Evolutionary conservation across 2,797 vertebrate genomes (phyloP).

Genomic region (Mus minutoides): DNA sequence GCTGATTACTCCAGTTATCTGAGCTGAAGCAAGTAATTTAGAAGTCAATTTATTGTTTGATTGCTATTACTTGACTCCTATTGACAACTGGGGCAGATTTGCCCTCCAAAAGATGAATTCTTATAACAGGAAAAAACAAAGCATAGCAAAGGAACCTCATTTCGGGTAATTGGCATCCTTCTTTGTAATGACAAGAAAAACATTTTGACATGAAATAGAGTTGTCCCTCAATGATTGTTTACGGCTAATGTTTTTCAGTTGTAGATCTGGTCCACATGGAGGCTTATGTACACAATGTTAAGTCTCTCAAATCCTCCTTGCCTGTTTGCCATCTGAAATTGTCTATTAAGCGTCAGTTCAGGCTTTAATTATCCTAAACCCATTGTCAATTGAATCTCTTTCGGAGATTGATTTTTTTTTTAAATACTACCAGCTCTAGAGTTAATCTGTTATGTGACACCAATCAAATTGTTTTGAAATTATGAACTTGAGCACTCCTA

Average conservation of each 20-base stretch:
- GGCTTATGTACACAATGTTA: background rate
- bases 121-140: constrained; percentile 12
- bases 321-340: constrained; percentile 50
- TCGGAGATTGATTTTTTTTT: constrained; percentile 48
- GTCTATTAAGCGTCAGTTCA: constrained; percentile 34
- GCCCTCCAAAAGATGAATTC: constrained; percentile 27
- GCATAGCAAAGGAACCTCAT: background rate
- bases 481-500: constrained; percentile 6
- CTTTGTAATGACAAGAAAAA: constrained; percentile 15
- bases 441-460: constrained; percentile 50
- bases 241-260: constrained; percentile 17
- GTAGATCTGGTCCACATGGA: constrained; percentile 19
- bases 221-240: background rate
- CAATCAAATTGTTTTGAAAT: constrained; percentile 52
- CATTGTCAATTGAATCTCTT: constrained; percentile 45
- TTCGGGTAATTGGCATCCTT: background rate
- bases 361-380: constrained; percentile 46
- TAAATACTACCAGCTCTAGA: background rate
- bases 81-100: constrained; percentile 3
- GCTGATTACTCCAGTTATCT: constrained; percentile 28
- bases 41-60: constrained; percentile 33
- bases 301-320: constrained; percentile 19
- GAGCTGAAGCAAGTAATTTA: constrained; percentile 35
- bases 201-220: constrained; percentile 49
- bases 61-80: background rate